Evolutionary conservation across 53 echinoderm and acorn worm genomes (phyloP).

Genomic region (Antedon mediterranea): DNA sequence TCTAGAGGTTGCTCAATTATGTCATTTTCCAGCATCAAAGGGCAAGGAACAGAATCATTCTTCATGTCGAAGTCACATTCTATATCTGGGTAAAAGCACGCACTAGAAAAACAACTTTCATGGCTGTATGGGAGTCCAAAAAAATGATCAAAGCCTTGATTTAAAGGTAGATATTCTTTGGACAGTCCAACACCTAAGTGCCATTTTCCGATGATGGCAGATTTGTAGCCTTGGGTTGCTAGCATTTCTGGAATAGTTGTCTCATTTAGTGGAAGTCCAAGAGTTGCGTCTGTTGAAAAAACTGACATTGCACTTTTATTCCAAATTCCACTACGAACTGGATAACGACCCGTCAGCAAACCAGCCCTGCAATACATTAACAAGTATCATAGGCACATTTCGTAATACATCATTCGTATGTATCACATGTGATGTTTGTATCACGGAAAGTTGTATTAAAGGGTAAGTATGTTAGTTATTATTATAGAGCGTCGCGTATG

Average conservation of each 20-base stretch:
- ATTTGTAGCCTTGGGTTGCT: not conserved
- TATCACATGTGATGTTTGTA: too few relatives aligned
- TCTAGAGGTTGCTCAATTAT: slow-evolving; percentile 37
- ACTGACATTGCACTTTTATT: not conserved
- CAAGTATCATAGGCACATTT: too few relatives aligned
- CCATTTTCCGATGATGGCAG: not conserved
- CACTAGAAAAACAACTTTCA: not conserved
- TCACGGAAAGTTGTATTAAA: too few relatives aligned
- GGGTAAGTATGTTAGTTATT: too few relatives aligned
- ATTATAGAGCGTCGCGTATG: too few relatives aligned
- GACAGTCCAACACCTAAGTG: not conserved
- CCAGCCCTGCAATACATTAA: too few relatives aligned
- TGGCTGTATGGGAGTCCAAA: not conserved
- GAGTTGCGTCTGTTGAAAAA: not conserved
- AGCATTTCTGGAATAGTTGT: not conserved
- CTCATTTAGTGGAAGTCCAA: not conserved
- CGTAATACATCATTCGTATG: too few relatives aligned
- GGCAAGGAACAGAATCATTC: slow-evolving; percentile 19
- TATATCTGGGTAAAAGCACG: slow-evolving; percentile 17
- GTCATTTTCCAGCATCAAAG: slow-evolving; percentile 12
- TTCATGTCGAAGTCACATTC: slow-evolving; percentile 13
- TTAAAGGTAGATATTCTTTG: not conserved
- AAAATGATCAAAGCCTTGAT: not conserved
- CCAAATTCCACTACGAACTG: not conserved
- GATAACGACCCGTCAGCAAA: not conserved